Base-by-base conservation (phyloP, 2,888 invertebrate genomes). In the Metacarcinus magister region DNA sequence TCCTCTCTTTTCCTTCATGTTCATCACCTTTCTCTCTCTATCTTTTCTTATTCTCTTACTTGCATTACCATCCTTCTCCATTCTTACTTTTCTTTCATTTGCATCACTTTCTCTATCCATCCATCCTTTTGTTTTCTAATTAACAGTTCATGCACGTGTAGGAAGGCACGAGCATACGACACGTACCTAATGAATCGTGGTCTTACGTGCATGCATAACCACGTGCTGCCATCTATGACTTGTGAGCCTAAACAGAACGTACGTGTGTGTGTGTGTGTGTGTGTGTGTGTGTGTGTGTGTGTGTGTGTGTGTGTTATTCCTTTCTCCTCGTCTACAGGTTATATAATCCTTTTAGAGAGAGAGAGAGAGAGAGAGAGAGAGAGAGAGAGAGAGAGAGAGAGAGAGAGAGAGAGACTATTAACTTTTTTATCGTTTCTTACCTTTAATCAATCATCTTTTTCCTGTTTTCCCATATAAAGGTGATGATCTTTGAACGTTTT, bases 321-420 rank as follows among this genome's bases (percentile, higher is more conserved):
- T 54, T 54, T 54, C 54, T 0, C 54, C 54, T 13, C 54, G 54
- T 16, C 54, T 54, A 16, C 16, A 54, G 54, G 54, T 54, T 54
- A 54, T 54, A 16, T 54, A 54, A 54, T 54, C 10, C 39, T 54
- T 16, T 54, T 8, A 8, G 5, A 67, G 60, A 67, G 60, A 67
- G 60, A 67, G 60, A 67, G 60, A 67, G 60, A 67, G 60, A 67
- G 60, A 67, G 60, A 67, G 60, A 67, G 60, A 67, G 60, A 67
- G 60, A 67, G 60, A 67, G 60, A 67, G 60, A 67, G 60, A 67
- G 60, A 67, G 60, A 67, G 60, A 67, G 60, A 67, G 60, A 67
- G 60, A 19, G 13, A 19, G 60, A 67, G 19, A 19, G 19, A 67
- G 60, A 67, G 16, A 60, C 10, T 10, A 46, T 16, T 19, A 60